A percentile compares a stretch with the other conserved stretches of the same genome.
Conservation (phyloP, 2,113 vertebrate genomes). For the Phaethon lepturus region DNA sequence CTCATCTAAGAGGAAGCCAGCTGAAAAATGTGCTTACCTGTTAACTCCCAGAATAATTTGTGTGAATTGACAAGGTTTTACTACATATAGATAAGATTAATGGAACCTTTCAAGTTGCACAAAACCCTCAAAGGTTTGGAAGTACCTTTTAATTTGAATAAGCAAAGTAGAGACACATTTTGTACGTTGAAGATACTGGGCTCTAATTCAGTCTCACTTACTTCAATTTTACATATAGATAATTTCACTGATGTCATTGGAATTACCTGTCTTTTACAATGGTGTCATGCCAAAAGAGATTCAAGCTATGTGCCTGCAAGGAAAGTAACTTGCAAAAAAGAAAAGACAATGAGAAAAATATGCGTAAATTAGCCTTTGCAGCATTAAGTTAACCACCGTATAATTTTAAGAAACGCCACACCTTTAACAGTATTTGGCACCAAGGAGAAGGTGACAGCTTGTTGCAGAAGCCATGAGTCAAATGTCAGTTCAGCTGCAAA, state of each 20-base stretch:
- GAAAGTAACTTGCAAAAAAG: background rate
- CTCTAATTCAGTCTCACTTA: background rate
- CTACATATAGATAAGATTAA: conserved; percentile 62
- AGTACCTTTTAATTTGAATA: background rate
- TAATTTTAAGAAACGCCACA: background rate
- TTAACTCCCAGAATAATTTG: conserved; percentile 39
- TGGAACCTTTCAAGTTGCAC: conserved; percentile 6
- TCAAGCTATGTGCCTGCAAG: background rate
- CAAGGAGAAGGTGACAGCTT: background rate
- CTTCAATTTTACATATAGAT: background rate
- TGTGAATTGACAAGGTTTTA: conserved; percentile 58
- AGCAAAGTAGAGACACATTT: background rate
- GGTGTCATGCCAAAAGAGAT: background rate
- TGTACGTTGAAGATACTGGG: background rate
- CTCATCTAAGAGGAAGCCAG: background rate
- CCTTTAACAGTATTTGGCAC: background rate
- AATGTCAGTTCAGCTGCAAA: background rate
- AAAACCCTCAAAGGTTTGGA: conserved; percentile 7
- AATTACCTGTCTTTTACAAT: background rate
- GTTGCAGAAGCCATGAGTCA: background rate
- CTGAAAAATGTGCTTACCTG: conserved; percentile 69
- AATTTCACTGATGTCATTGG: background rate
- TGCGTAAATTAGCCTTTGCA: background rate
- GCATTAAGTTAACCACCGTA: background rate
- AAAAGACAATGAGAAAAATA: background rate